Evolutionary conservation across 2,113 vertebrate genomes (phyloP), one percentile per base, ranked within the genome.

Genomic region (Cinclus mexicanus): DNA sequence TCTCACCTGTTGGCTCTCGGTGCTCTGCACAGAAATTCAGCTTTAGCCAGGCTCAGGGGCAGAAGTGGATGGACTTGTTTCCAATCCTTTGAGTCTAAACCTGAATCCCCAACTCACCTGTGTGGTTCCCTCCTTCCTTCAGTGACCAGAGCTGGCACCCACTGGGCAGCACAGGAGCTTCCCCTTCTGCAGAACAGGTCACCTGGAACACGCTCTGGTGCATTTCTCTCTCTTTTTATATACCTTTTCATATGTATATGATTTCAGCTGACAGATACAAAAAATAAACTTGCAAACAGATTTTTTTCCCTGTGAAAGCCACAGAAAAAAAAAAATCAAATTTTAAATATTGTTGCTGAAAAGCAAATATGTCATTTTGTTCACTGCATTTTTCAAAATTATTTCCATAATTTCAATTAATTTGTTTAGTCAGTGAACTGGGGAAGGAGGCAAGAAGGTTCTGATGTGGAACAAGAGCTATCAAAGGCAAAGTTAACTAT

Each of bases 1-100:
- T 49, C 28, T 82, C 5, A 3, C 16, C 25, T 0, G 0, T 9
- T 39, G 17, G 46, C 37, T 80, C 52, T 72, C 0, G 0, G 41
- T 70, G 76, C 41, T 39, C 89, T 52, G 53, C 19, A 42, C 22
- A 80, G 65, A 33, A 77, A n/a, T n/a, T 25, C 72, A 69, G 4
- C 17, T 41, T 65, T 81, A 86, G 71, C 71, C 77, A 80, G 18
- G 81, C 46, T 90, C 50, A 6, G 0, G 1, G 35, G 50, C 55
- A 87, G 55, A 44, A 60, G 64, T 35, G 49, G 46, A 59, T 65
- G 75, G 79, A 63, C 10, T 75, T 26, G 8, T 76, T 94, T 78
- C 72, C 21, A 77, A 39, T 61, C 14, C 15, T 74, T 24, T 39
- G 70, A 84, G 44, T n/a, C 75, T 57, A 83, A 94, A 47, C 65